Percentiles rank a stretch among this genome's conserved stretches.
Conservation (phyloP, 2,888 invertebrate genomes). For the Plebejus anna region DNA sequence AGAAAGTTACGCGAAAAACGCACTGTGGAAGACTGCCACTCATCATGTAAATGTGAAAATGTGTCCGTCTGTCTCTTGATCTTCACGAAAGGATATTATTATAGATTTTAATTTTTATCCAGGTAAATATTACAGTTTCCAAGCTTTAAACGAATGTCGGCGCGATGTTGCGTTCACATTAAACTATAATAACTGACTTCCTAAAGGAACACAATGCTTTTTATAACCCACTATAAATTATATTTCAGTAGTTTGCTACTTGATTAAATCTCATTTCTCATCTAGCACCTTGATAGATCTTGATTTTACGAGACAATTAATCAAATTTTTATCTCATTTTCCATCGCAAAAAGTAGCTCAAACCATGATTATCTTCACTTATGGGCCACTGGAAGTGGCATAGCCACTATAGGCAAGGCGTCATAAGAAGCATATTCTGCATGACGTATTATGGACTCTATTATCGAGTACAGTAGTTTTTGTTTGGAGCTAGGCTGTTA, state of each 20-base stretch:
- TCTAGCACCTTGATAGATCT: not conserved
- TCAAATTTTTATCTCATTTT: not conserved
- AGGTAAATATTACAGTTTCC: no score
- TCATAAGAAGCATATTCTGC: not conserved
- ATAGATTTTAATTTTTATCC: no score
- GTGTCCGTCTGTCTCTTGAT: no score
- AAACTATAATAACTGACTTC: not conserved
- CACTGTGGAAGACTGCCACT: no score
- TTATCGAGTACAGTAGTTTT: no score
- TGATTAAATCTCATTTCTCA: not conserved
- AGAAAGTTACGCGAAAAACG: no score
- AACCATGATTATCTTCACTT: not conserved
- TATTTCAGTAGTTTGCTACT: not conserved
- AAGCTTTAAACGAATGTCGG: no score
- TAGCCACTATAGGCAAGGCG: not conserved
- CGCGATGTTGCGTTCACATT: not conserved
- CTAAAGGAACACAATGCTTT: no score
- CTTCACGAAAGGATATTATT: no score
- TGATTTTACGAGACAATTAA: not conserved
- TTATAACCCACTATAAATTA: not conserved
- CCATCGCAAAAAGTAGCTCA: conserved; percentile 13
- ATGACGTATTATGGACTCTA: not conserved
- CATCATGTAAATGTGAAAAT: no score
- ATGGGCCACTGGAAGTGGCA: not conserved
- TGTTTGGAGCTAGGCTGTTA: no score